These are phyloP conservation scores for Perithous albicinctus DNA, from an alignment of 2,888 invertebrate species.

Conservation along the genomic window DNA sequence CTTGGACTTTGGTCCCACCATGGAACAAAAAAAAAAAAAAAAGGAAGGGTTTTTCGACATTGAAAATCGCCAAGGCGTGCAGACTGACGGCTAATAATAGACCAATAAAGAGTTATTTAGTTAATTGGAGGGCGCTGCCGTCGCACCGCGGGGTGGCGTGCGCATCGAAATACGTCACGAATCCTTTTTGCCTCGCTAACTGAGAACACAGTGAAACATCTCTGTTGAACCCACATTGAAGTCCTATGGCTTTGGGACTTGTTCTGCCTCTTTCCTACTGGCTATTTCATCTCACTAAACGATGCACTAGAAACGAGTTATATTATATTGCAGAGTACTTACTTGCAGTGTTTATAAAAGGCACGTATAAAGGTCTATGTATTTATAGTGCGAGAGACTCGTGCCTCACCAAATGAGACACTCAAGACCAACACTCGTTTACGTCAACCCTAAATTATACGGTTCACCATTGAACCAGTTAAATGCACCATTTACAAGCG, in stretches of 20 bases:
- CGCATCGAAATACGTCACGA: slow-evolving; percentile 25
- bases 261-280: slow-evolving; percentile 23
- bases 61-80: slow-evolving; percentile 67
- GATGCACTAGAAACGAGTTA: slow-evolving; percentile 14
- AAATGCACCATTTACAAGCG: slow-evolving; percentile 58
- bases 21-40: slow-evolving; percentile 21
- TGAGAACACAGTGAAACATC: not conserved
- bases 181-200: slow-evolving; percentile 39
- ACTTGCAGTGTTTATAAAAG: not conserved
- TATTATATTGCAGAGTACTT: not conserved
- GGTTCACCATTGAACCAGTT: slow-evolving; percentile 72
- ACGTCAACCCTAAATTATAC: slow-evolving; percentile 73
- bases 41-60: slow-evolving; percentile 41
- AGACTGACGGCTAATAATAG: slow-evolving; percentile 75
- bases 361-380: slow-evolving; percentile 13
- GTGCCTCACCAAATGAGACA: slow-evolving; percentile 5
- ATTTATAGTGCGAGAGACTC: not conserved
- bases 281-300: slow-evolving; percentile 13
- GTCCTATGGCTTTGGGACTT: slow-evolving; percentile 34
- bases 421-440: not conserved
- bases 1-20: not conserved
- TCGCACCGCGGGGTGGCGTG: slow-evolving; percentile 59
- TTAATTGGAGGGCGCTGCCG: slow-evolving; percentile 73
- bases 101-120: slow-evolving; percentile 78
- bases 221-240: slow-evolving; percentile 47